These are phyloP conservation scores for Tineola bisselliella DNA, from an alignment of 2,888 invertebrate species.

Conservation along the genomic window DNA sequence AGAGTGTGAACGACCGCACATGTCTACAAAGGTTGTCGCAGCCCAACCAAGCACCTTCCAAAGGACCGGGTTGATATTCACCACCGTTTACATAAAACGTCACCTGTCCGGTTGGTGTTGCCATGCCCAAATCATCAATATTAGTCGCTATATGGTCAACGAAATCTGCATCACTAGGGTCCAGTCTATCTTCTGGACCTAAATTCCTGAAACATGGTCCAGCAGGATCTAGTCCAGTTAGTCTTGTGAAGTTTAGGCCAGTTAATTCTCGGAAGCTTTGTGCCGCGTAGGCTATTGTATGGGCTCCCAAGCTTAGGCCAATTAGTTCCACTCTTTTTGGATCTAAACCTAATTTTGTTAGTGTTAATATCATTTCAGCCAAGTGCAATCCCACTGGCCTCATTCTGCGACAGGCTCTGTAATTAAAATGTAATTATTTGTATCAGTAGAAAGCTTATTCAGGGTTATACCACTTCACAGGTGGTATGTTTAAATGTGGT, in stretches of 20 bases:
- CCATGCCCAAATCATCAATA: constrained; percentile 22
- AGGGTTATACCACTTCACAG: no score
- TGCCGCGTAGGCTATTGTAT: constrained; percentile 22
- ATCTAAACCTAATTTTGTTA: constrained; percentile 19
- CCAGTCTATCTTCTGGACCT: constrained; percentile 22
- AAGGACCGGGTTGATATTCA: constrained; percentile 35
- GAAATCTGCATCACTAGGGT: constrained; percentile 23
- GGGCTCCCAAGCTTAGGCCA: constrained; percentile 23
- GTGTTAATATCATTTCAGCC: constrained; percentile 22
- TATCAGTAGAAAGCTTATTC: no score
- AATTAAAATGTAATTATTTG: constrained; percentile 4
- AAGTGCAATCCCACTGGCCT: constrained; percentile 20
- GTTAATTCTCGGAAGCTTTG: constrained; percentile 21
- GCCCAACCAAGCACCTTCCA: constrained; percentile 24
- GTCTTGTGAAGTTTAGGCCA: constrained; percentile 21
- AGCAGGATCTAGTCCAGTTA: constrained; percentile 22
- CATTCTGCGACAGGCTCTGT: constrained; percentile 19
- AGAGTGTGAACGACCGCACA: constrained; percentile 26
- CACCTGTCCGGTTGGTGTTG: constrained; percentile 24
- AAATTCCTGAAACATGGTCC: constrained; percentile 24
- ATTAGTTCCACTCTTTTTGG: constrained; percentile 21
- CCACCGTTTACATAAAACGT: constrained; percentile 28
- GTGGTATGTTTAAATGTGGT: no score
- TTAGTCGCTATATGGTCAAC: constrained; percentile 24
- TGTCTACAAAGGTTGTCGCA: constrained; percentile 35